Evolutionary conservation across 1,140 invertebrate species (phyloP), one percentile per base, ranked within the genome.

Genomic region (Magallana ariakensis): DNA sequence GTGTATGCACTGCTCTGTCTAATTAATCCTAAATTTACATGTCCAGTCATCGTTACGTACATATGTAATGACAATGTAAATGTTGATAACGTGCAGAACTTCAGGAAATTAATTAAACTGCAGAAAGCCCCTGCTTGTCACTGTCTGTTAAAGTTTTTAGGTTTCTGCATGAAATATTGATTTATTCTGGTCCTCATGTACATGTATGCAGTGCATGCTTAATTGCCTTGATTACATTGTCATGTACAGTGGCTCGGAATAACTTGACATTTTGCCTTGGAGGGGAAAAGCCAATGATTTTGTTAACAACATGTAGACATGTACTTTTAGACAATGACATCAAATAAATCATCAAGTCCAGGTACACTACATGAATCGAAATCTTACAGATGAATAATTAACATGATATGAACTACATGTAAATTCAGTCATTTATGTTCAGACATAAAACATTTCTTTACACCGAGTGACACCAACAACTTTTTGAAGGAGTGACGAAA

Each of bases 261-360:
- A 70, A 70, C 22, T 70, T 70, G 66, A 70, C 66, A 70, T 26
- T 70, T 70, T 70, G 66, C 22, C 66, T 22, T 9, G 4, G 66
- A 70, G 22, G 58, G 66, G 33, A 26, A 26, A 70, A 70, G 33
- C 66, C 66, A 70, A 70, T 26, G 22, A 70, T 22, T 26, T 26
- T 33, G 66, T 70, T 70, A 70, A 70, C 66, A 70, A 70, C 66
- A 70, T 70, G 66, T 70, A 70, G 66, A 70, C 66, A 70, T 33
- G 66, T 70, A 70, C 66, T 33, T 60, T 13, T 60, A 60, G 58
- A 16, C 58, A 60, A n/a, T 60, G 22, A 70, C 66, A 70, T 26
- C 9, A 26, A 70, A 70, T 70, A 70, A 70, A 70, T 70, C 66
- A 70, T 26, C 22, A 22, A 33, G 19, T 26, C 66, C 19, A 70